phyloP scores from a whole-genome alignment of 2,797 vertebrate species.

The Catostomus latipinnis region DNA sequence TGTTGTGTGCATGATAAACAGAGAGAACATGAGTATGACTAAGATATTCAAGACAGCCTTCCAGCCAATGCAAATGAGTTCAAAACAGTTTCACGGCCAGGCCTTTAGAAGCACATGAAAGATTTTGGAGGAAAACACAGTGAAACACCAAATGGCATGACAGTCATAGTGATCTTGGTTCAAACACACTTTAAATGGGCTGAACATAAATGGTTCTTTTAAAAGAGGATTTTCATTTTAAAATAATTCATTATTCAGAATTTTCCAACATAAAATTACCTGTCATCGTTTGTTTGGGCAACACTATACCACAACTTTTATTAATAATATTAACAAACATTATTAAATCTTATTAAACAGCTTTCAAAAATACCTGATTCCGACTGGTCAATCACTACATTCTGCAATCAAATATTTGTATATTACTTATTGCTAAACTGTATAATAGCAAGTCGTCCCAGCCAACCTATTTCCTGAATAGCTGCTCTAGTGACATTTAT shows the following conservation, averaged over 20 bases:
- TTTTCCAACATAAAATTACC: background rate
- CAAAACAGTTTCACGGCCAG: conserved; percentile 43
- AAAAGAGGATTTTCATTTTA: background rate
- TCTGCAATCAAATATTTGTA: no score
- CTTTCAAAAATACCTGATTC: no score
- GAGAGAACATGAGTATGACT: conserved; percentile 64
- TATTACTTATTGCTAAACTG: no score
- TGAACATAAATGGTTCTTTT: conserved; percentile 7
- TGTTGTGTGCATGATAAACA: conserved; percentile 66
- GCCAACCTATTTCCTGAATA: no score
- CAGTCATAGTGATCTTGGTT: conserved; percentile 30
- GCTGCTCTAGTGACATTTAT: no score
- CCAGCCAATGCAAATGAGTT: conserved; percentile 64
- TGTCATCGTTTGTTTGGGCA: background rate
- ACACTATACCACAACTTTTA: background rate
- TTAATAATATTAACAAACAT: no score
- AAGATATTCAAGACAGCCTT: conserved; percentile 67
- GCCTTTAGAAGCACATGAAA: conserved; percentile 62
- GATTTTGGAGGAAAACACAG: conserved; percentile 44
- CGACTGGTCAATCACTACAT: no score
- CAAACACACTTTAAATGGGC: conserved; percentile 32
- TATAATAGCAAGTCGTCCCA: no score
- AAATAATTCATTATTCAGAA: background rate
- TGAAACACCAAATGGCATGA: conserved; percentile 33
- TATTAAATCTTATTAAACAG: no score